Evolutionary conservation across 2,797 vertebrate genomes (phyloP), one percentile per base, ranked within the genome.

Genomic region (Bradypus variegatus): DNA sequence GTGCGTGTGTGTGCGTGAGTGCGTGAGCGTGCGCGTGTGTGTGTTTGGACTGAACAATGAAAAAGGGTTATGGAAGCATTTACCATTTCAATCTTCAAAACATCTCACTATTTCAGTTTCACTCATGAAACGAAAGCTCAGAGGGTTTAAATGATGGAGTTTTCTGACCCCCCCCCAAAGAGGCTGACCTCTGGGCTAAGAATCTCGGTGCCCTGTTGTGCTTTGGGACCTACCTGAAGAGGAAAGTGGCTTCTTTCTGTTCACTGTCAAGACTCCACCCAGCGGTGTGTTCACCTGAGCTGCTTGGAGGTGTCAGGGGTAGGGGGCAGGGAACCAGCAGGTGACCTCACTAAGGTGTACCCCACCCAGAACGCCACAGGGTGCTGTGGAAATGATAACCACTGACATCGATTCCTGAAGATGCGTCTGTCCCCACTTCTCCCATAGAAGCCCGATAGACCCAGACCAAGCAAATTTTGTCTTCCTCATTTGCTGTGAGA

Each of bases 401-500:
- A 36, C 13, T 72, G 13, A 75, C 33, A 85, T 91, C 91, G 41
- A 64, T 38, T 91, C 48, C 27, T 92, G 15, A 92, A 64, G 38
- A 73, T 2, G 53, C 81, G 67, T 14, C 60, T 50, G 7, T 38
- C 50, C 33, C 88, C 9, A 1, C 11, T 29, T 69, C 69, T 94
- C 82, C 82, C 41, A 45, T 8, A 45, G 41, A 45, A 45, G 41
- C 41, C 41, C 41, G 41, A 45, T 45, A 25, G 55, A 60, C 76
- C 41, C 78, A 14, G 10, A 70, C 29, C 38, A 53, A 91, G 50
- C 8, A 89, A 87, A 88, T 64, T 25, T 85, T 89, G 21, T 60
- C 73, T 87, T 94, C 10, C 10, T 2, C 48, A 8, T 88, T 91
- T 92, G 36, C 83, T 92, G 55, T 86, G 90, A 92, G 78, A 72